Percentiles rank a stretch among this genome's conserved stretches.
Evolutionary conservation across 2,888 invertebrate genomes (phyloP).

Genomic region (Reticulitermes lucifugus): DNA sequence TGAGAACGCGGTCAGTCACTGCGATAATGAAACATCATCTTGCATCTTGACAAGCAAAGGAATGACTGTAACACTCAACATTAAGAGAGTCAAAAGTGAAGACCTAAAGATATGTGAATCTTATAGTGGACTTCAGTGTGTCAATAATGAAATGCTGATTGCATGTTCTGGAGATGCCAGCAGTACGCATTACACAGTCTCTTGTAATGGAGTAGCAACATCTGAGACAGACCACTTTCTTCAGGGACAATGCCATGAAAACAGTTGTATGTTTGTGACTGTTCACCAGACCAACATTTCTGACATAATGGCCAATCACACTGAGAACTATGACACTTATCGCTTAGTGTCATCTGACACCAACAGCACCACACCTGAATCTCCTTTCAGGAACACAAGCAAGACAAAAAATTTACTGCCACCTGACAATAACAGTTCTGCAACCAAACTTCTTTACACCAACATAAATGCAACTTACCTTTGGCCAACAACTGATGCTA

Average conservation of each 20-base stretch:
- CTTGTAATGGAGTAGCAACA: neutral
- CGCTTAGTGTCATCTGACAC: no score
- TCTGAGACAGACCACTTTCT: neutral
- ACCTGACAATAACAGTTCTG: no score
- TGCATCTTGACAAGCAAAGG: constrained; percentile 7
- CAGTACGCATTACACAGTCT: neutral
- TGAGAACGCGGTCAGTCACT: neutral
- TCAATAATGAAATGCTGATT: constrained; percentile 16
- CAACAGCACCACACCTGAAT: no score
- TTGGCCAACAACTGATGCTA: no score
- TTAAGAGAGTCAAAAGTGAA: neutral
- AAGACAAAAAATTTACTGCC: no score
- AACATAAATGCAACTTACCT: no score
- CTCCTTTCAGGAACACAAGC: no score
- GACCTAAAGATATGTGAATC: neutral
- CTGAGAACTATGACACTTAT: no score
- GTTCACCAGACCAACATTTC: neutral
- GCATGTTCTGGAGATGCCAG: constrained; percentile 2
- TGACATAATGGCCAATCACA: no score
- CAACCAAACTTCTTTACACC: no score
- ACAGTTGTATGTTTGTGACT: neutral
- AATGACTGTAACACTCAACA: neutral
- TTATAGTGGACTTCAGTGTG: neutral
- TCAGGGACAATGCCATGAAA: neutral
- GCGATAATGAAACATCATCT: constrained; percentile 1